These are phyloP conservation scores for Atrina japonica DNA, from an alignment of 2,888 invertebrate species.

Conservation along the genomic window DNA sequence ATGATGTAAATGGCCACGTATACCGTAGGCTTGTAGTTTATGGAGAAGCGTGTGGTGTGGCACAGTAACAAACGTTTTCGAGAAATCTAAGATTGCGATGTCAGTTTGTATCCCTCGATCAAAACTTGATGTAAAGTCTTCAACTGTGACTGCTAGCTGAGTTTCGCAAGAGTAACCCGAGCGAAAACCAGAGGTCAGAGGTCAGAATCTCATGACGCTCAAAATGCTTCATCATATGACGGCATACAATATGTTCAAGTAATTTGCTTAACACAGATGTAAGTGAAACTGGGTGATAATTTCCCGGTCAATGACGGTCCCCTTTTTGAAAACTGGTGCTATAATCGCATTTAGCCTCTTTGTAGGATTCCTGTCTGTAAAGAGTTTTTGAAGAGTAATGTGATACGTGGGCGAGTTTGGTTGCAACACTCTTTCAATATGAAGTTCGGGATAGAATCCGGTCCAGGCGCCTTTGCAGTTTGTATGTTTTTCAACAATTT, in stretches of 20 bases:
- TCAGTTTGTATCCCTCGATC: constrained; percentile 22
- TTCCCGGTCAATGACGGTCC: constrained; percentile 29
- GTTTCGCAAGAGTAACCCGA: constrained; percentile 29
- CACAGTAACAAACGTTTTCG: constrained; percentile 26
- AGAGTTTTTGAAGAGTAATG: too few species aligned
- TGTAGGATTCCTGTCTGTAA: too few species aligned
- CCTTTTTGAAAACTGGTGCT: too few species aligned
- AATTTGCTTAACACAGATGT: constrained; percentile 24
- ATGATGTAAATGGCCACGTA: constrained; percentile 17
- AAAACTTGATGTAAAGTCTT: constrained; percentile 5
- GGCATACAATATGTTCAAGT: constrained; percentile 27
- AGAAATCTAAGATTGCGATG: too few species aligned
- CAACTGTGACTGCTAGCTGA: constrained; percentile 19
- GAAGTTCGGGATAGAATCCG: too few species aligned
- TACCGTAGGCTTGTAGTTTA: constrained; percentile 27
- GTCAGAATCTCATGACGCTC: constrained; percentile 20
- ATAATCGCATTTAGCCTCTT: too few species aligned
- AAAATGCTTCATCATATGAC: constrained; percentile 27
- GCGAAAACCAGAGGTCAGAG: neutral
- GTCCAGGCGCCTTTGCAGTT: too few species aligned
- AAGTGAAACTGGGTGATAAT: constrained; percentile 31
- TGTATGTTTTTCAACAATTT: too few species aligned
- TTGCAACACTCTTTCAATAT: too few species aligned
- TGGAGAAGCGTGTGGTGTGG: constrained; percentile 22
- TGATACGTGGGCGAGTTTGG: too few species aligned